Evolutionary conservation across 2,888 invertebrate species (phyloP).

Genomic region (Frankliniella intonsa): DNA sequence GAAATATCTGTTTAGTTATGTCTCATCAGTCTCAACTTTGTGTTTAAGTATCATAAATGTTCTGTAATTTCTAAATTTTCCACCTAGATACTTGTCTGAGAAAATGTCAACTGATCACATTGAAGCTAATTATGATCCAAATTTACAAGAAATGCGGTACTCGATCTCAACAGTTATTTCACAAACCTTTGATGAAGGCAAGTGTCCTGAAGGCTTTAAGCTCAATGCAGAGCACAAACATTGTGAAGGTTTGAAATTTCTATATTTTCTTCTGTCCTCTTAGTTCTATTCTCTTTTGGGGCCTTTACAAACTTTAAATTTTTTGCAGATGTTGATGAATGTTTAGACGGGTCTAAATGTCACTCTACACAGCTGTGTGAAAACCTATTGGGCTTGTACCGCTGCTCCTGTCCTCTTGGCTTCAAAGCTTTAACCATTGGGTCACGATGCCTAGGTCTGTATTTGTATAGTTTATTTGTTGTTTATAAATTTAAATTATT

Average conservation of each 20-base stretch:
- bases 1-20: no score
- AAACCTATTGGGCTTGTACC: slow-evolving; percentile 57
- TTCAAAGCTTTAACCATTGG: slow-evolving; percentile 51
- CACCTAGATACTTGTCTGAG: slow-evolving; percentile 40
- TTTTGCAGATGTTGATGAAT: slow-evolving; percentile 59
- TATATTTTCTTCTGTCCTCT: background rate
- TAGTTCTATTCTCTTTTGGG: background rate
- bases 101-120: slow-evolving; percentile 38
- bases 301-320: slow-evolving; percentile 35
- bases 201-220: slow-evolving; percentile 52
- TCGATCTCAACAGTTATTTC: slow-evolving; percentile 38
- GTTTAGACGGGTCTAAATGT: slow-evolving; percentile 48
- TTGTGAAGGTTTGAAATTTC: slow-evolving; percentile 48
- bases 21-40: no score
- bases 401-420: slow-evolving; percentile 56
- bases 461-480: no score
- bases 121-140: slow-evolving; percentile 38
- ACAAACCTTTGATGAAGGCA: slow-evolving; percentile 43
- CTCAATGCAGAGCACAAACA: slow-evolving; percentile 44
- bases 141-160: slow-evolving; percentile 37
- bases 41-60: no score
- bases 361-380: slow-evolving; percentile 55
- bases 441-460: slow-evolving; percentile 50
- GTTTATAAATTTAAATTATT: slow-evolving; percentile 17
- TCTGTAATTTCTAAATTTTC: no score